These are phyloP conservation scores for Brachirus orientalis DNA, from an alignment of 2,113 vertebrate species.

Conservation along the genomic window DNA sequence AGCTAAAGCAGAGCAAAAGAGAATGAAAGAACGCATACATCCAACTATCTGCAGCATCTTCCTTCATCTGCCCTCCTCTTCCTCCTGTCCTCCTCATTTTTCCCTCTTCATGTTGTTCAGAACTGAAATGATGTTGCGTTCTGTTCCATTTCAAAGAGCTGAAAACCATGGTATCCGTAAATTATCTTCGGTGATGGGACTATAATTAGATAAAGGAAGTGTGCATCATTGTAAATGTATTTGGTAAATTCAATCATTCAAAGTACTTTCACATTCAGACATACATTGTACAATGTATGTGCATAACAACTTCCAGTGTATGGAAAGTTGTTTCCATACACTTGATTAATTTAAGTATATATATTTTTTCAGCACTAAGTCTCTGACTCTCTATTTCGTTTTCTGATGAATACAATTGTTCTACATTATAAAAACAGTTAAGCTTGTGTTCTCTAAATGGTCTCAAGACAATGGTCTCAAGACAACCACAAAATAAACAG, in stretches of 20 bases:
- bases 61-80: constrained; percentile 32
- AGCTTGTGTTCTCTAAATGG: too few relatives aligned
- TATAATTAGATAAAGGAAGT: constrained; percentile 4
- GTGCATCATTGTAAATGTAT: not conserved
- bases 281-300: not conserved
- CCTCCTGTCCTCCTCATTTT: not conserved
- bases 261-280: not conserved
- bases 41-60: constrained; percentile 23
- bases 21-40: constrained; percentile 23
- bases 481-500: too few relatives aligned
- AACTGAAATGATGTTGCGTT: not conserved
- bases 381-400: too few relatives aligned
- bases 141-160: constrained; percentile 1
- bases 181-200: constrained; percentile 7
- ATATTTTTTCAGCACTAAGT: too few relatives aligned
- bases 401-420: too few relatives aligned
- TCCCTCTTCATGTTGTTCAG: not conserved
- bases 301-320: not conserved
- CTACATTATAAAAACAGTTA: too few relatives aligned
- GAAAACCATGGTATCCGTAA: constrained; percentile 2
- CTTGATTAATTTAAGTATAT: too few relatives aligned
- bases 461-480: too few relatives aligned
- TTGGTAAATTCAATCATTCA: constrained; percentile 2
- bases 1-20: constrained; percentile 39
- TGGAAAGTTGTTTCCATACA: too few relatives aligned